Percentiles rank a stretch among this genome's conserved stretches.
phyloP scores from a whole-genome alignment of 2,888 invertebrate genomes.

The Hirtodrosophila alboralis region DNA sequence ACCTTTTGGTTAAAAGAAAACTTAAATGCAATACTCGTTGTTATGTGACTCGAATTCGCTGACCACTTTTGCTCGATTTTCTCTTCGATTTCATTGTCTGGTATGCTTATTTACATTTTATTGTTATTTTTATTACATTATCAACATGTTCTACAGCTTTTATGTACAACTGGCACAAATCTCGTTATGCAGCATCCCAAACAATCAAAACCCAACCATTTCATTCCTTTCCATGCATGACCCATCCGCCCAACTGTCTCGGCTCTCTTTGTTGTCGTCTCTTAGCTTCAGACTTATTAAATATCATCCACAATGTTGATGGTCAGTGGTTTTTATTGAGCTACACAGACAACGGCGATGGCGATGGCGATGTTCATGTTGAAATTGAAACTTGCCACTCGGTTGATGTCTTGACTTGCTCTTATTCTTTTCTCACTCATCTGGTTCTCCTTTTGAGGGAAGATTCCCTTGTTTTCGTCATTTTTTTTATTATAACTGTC shows the following conservation, averaged over 20 bases:
- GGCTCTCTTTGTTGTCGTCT: constrained; percentile 35
- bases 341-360: constrained; percentile 21
- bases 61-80: background rate
- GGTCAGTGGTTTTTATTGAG: constrained; percentile 79
- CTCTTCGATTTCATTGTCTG: constrained; percentile 26
- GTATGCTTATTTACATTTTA: constrained; percentile 44
- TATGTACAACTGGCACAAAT: constrained; percentile 10
- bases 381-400: constrained; percentile 26
- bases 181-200: constrained; percentile 51
- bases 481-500: constrained; percentile 66
- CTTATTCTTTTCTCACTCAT: no score
- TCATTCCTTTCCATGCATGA: constrained; percentile 12
- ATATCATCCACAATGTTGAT: constrained; percentile 75
- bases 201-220: background rate
- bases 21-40: constrained; percentile 25
- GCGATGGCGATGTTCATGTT: constrained; percentile 7
- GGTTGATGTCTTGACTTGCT: constrained; percentile 22
- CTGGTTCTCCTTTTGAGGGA: no score
- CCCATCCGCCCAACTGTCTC: constrained; percentile 1
- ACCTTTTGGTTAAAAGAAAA: constrained; percentile 42
- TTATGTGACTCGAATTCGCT: background rate
- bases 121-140: constrained; percentile 73
- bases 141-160: constrained; percentile 58
- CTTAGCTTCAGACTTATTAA: constrained; percentile 66
- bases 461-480: constrained; percentile 26